Percentiles rank a stretch among this genome's conserved stretches.
Evolutionary conservation across 2,113 vertebrate species (phyloP).

Genomic region (Nanger granti): DNA sequence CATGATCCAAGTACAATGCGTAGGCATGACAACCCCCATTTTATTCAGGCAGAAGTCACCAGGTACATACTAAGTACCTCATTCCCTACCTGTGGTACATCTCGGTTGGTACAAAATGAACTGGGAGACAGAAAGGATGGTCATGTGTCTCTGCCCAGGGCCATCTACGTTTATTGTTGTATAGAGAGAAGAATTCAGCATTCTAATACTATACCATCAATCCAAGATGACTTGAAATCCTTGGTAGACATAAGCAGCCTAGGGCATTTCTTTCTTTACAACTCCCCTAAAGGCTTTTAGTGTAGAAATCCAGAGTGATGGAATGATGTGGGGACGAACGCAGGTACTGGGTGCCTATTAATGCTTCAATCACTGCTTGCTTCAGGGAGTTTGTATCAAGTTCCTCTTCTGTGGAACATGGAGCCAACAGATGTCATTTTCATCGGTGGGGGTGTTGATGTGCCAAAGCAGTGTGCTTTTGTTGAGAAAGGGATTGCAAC

Average conservation of each 20-base stretch:
- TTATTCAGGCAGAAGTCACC: neutral
- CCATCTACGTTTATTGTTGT: neutral
- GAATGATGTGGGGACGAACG: neutral
- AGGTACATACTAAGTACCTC: neutral
- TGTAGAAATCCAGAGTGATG: neutral
- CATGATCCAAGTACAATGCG: neutral
- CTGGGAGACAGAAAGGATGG: neutral
- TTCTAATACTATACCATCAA: neutral
- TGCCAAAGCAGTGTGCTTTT: neutral
- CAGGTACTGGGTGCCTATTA: neutral
- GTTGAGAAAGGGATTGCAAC: neutral
- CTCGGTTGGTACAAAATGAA: neutral
- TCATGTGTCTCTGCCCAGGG: neutral
- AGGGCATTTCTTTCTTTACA: neutral
- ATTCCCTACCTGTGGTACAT: neutral
- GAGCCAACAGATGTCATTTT: neutral
- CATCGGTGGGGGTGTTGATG: neutral
- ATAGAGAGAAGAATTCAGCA: neutral
- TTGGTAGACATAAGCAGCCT: neutral
- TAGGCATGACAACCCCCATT: constrained; percentile 3
- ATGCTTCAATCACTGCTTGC: neutral
- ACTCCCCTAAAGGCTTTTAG: neutral
- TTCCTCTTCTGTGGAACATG: neutral
- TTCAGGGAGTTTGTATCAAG: neutral
- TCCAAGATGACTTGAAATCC: neutral